These are phyloP conservation scores for Dromiciops gliroides DNA, from an alignment of 2,113 vertebrate genomes.

Conservation along the genomic window DNA sequence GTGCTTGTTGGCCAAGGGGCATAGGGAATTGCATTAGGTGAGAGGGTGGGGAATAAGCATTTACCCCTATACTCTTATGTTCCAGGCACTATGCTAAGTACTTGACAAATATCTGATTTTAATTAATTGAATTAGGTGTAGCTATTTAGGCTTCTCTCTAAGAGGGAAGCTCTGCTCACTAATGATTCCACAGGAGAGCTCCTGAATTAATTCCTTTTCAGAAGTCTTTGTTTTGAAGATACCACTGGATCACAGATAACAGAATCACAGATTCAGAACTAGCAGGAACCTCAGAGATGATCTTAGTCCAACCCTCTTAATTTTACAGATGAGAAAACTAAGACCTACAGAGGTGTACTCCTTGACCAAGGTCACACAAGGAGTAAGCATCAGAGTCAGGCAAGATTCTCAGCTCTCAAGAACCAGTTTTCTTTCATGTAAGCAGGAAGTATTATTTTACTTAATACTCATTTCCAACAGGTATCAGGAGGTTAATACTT, in stretches of 20 bases:
- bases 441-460: neutral
- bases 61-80: neutral
- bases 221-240: neutral
- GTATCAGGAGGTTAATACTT: neutral
- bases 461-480: neutral
- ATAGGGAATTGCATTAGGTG: neutral
- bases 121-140: neutral
- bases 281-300: neutral
- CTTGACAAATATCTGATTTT: neutral
- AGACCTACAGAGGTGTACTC: neutral
- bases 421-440: neutral
- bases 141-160: neutral
- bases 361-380: neutral
- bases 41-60: neutral
- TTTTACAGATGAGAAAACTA: neutral
- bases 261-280: neutral
- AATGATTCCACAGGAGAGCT: conserved; percentile 2
- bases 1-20: neutral
- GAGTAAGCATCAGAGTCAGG: neutral
- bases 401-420: neutral
- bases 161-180: neutral
- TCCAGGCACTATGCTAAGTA: neutral
- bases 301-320: neutral
- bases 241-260: neutral
- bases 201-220: neutral